Base-by-base conservation (phyloP, 1,140 invertebrate genomes). In the Ceratina australensis region DNA sequence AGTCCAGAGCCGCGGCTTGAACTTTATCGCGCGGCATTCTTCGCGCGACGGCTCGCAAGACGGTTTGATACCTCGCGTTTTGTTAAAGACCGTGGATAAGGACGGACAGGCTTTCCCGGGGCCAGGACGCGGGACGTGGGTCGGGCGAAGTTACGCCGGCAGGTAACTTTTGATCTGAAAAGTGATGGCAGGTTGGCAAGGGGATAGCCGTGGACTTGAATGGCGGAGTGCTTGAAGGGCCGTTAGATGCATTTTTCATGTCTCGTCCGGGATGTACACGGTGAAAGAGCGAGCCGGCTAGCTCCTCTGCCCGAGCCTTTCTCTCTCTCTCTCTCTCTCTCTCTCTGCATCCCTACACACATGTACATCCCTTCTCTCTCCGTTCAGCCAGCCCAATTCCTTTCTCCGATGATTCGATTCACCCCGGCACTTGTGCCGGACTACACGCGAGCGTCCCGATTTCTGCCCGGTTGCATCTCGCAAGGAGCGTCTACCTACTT, bases 161-260 rank as follows among this genome's bases (percentile, higher is more conserved):
- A 88, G 86, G 87, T 90, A 89, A 91, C 90, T 91, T 90, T 90
- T 89, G 90, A 90, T 91, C 87, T 83, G 86, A 90, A 89, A 91
- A 90, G 89, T 88, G 86, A 84, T 88, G 87, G 87, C 88, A 90
- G 89, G 87, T 88, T 87, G 84, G 86, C 82, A 42, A 79, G 85
- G 80, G 85, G 77, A 83, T 86, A 85, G 83, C 80, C 71, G 80
- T 87, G 84, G 87, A 87, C 87, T 89, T 87, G 88, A 90, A 90
- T 89, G 87, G 87, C 72, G 78, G 87, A 90, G 88, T 88, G 86
- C 84, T 87, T 88, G 75, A 83, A 87, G 88, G 87, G 85, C 79
- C 80, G 87, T 88, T 81, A 75, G 85, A 90, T 91, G 89, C 90
- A 91, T 91, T 91, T 91, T 91, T 91, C 90, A 91, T 91, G 89